Base-by-base conservation (phyloP, 2,888 invertebrate species). In the Crematogaster levior region DNA sequence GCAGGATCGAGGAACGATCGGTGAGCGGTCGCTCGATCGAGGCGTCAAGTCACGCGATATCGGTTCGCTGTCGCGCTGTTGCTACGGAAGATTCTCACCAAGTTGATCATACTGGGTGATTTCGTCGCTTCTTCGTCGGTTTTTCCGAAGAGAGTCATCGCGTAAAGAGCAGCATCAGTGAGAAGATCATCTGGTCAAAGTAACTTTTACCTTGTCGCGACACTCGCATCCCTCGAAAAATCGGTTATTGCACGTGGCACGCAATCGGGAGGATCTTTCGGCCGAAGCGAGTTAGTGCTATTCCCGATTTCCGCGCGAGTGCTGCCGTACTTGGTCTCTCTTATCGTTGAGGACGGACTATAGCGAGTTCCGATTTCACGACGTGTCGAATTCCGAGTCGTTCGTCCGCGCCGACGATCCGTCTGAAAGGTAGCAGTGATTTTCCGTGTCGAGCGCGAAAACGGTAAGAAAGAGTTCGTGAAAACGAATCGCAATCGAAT, bases 241-340 rank as follows among this genome's bases (percentile, higher is more conserved):
- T 82, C 77, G 84, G n/a, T 53, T 34, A 63, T 82, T 61, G 68
- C 66, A 30, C 56, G 58, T 37, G 18, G 56, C 60, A 81, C 85
- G 87, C 82, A 80, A 84, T 6, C 86, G 83, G 88, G 82, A 88
- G 85, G 83, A 88, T 80, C 40, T 24, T 68, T 63, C 46, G n/a
- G 75, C 83, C 81, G 85, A 77, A 81, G 77, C 86, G 83, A 89
- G 88, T 88, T 91, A 91, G 91, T 91, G 90, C 89, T 90, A 89
- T 86, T 91, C 88, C 89, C 86, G 91, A 91, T 90, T 91, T 91
- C 91, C 88, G 83, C 86, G 90, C 90, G 91, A 90, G 88, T 89
- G 86, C 83, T 84, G 6, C 12, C 85, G 81, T 75, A 79, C 84
- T 61, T 82, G 82, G 34, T 34, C 34, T 80, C 79, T 37, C 24